A percentile compares a stretch with the other conserved stretches of the same genome.
Conservation (phyloP, 2,797 vertebrate species). For the Coregonus sp. region DNA sequence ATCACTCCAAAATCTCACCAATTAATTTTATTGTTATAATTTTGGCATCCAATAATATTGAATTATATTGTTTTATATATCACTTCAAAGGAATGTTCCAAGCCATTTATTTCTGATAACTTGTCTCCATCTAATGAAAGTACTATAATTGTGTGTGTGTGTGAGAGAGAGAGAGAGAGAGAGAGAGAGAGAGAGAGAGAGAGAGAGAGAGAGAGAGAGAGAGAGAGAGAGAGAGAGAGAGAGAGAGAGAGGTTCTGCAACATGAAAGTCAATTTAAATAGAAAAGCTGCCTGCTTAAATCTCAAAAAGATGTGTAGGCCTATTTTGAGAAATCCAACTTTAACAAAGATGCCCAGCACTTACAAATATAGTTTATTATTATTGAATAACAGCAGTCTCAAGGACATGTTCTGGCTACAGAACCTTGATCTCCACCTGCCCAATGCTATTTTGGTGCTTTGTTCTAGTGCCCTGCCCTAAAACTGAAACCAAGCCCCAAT, state of each 20-base stretch:
- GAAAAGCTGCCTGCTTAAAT: not conserved
- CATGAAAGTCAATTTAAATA: not conserved
- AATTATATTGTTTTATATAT: no score
- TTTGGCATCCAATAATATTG: no score
- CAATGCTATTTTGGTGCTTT: not conserved
- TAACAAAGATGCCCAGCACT: not conserved
- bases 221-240: no score
- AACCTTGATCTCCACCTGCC: slow-evolving; percentile 26
- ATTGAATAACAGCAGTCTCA: slow-evolving; percentile 7
- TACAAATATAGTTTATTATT: not conserved
- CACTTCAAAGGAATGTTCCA: no score
- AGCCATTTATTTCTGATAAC: no score
- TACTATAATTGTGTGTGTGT: not conserved
- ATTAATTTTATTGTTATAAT: no score
- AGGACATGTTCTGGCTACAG: slow-evolving; percentile 4
- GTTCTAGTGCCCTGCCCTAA: not conserved
- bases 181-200: not conserved
- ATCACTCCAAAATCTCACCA: not conserved
- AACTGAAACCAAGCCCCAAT: slow-evolving; percentile 7
- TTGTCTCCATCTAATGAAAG: no score
- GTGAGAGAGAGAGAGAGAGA: no score
- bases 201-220: not conserved
- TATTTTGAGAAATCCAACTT: not conserved
- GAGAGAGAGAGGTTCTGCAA: not conserved
- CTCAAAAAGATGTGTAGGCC: not conserved